Conservation (phyloP, 2,113 vertebrate species). For the Gallinago media region DNA sequence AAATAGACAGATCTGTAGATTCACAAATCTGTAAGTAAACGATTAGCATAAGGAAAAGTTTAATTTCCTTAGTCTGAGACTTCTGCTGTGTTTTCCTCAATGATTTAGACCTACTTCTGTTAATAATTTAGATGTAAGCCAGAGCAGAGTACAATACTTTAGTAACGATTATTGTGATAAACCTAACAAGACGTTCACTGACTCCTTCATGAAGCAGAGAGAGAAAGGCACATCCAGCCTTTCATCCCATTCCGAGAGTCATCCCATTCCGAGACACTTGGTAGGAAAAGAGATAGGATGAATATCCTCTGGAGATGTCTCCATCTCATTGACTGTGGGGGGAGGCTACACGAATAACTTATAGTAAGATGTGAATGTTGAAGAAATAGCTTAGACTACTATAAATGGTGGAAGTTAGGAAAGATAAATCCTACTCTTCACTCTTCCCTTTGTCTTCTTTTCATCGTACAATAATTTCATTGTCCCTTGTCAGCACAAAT, state of each 20-base stretch:
- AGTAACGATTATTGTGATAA: background rate
- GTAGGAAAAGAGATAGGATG: background rate
- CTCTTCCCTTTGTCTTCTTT: background rate
- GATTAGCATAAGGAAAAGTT: background rate
- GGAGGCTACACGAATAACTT: background rate
- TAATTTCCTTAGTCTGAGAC: background rate
- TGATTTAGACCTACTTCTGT: background rate
- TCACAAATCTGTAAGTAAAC: background rate
- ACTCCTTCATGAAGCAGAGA: background rate
- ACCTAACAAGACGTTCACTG: background rate
- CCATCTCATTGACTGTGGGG: background rate
- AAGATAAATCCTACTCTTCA: background rate
- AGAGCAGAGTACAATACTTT: background rate
- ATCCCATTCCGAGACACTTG: background rate
- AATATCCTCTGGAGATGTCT: background rate
- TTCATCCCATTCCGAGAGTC: too few species aligned
- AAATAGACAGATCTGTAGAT: background rate
- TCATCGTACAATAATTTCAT: background rate
- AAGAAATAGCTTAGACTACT: background rate
- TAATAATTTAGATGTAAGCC: background rate
- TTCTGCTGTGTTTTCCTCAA: background rate
- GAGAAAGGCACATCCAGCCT: background rate
- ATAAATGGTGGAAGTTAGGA: background rate
- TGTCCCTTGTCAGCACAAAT: background rate
- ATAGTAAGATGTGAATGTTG: background rate